These are phyloP conservation scores for Heterotis niloticus DNA, from an alignment of 2,113 vertebrate species.

Conservation along the genomic window DNA sequence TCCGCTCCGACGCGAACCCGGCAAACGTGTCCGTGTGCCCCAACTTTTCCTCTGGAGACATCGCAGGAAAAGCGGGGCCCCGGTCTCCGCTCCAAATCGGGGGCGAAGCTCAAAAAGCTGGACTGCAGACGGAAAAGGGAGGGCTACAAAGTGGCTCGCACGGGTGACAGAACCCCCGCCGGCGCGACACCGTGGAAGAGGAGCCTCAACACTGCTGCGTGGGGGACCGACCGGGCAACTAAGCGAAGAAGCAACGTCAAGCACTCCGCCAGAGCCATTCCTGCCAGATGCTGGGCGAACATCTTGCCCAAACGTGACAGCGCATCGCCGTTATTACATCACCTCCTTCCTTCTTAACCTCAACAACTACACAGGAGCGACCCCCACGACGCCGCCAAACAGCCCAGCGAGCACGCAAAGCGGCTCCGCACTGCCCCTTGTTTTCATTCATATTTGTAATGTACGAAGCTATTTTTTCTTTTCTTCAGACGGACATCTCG, in stretches of 20 bases:
- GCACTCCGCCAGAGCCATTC: no score
- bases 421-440: no score
- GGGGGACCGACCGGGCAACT: not conserved
- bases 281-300: no score
- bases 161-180: not conserved
- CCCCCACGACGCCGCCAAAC: no score
- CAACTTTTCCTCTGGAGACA: not conserved
- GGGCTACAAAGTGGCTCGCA: slow-evolving; percentile 19
- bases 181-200: not conserved
- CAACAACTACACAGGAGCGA: no score
- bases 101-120: not conserved
- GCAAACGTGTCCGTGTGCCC: not conserved
- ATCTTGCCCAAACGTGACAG: no score
- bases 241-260: slow-evolving; percentile 1
- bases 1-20: not conserved
- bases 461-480: not conserved
- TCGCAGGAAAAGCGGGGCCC: not conserved
- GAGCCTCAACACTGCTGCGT: not conserved
- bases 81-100: not conserved
- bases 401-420: no score
- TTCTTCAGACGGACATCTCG: not conserved
- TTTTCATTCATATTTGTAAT: slow-evolving; percentile 11
- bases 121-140: no score
- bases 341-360: no score
- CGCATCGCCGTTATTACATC: no score